Conservation (phyloP, 1,140 invertebrate genomes). For the Acyrthosiphon pisum region DNA sequence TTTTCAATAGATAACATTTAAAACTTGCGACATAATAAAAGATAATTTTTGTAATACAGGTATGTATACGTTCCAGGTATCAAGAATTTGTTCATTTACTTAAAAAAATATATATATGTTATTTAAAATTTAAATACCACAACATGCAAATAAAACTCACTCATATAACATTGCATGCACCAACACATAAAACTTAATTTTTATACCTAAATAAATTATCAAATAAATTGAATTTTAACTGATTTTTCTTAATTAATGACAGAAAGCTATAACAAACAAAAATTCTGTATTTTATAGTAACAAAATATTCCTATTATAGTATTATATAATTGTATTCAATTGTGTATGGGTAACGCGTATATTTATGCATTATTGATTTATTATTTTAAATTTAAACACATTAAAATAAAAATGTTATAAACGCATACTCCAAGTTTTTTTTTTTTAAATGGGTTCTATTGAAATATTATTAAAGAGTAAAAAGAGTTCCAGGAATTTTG, state of each 20-base stretch:
- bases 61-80: not conserved
- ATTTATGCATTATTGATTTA: slow-evolving; percentile 38
- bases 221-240: not conserved
- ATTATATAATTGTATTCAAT: not conserved
- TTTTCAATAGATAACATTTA: not conserved
- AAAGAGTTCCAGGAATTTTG: not conserved
- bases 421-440: slow-evolving; percentile 4
- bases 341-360: not conserved
- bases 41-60: not conserved
- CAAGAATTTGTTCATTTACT: not conserved
- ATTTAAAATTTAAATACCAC: not conserved
- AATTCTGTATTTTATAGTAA: not conserved
- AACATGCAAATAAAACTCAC: not conserved
- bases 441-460: not conserved
- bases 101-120: not conserved
- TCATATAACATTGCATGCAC: not conserved
- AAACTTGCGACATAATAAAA: not conserved
- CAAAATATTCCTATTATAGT: not conserved
- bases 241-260: not conserved
- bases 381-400: slow-evolving; percentile 29
- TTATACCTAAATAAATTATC: not conserved
- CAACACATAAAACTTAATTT: not conserved
- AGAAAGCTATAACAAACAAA: not conserved
- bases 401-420: slow-evolving; percentile 17
- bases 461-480: not conserved